These are phyloP conservation scores for Cydia pomonella DNA, from an alignment of 1,140 invertebrate species.

Conservation along the genomic window DNA sequence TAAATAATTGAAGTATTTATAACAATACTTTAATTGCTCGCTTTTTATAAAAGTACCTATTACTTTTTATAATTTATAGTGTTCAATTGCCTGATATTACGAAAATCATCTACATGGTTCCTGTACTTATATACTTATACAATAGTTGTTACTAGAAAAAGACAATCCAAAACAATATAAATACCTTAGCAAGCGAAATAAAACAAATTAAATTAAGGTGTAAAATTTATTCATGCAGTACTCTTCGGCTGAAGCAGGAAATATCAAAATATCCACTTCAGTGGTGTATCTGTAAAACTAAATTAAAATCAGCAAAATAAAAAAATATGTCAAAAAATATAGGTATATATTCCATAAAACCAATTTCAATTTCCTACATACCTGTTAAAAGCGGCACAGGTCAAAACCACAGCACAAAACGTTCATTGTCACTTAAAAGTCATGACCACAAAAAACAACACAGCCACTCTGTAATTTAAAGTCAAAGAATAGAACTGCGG, in stretches of 20 bases:
- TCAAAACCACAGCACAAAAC: slow-evolving; percentile 44
- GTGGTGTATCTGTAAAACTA: not conserved
- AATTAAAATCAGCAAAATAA: slow-evolving; percentile 11
- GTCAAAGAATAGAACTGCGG: slow-evolving; percentile 47
- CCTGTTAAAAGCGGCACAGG: slow-evolving; percentile 51
- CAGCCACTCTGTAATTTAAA: slow-evolving; percentile 27
- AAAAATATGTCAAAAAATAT: not conserved
- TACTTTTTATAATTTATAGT: no score
- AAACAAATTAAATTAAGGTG: not conserved
- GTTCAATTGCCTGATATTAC: no score
- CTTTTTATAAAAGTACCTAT: no score
- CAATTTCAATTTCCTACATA: slow-evolving; percentile 47
- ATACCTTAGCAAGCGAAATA: not conserved
- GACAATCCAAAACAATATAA: not conserved
- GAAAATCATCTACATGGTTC: no score
- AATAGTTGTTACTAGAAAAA: no score
- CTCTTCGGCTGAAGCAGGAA: not conserved
- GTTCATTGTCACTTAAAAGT: slow-evolving; percentile 42
- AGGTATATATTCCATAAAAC: not conserved
- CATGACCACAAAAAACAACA: slow-evolving; percentile 46
- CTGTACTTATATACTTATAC: no score
- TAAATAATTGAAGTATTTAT: no score
- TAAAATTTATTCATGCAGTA: not conserved
- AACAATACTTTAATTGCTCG: no score
- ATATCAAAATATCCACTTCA: not conserved